Base-by-base conservation (phyloP, 2,888 invertebrate genomes). In the Volucella zonaria region DNA sequence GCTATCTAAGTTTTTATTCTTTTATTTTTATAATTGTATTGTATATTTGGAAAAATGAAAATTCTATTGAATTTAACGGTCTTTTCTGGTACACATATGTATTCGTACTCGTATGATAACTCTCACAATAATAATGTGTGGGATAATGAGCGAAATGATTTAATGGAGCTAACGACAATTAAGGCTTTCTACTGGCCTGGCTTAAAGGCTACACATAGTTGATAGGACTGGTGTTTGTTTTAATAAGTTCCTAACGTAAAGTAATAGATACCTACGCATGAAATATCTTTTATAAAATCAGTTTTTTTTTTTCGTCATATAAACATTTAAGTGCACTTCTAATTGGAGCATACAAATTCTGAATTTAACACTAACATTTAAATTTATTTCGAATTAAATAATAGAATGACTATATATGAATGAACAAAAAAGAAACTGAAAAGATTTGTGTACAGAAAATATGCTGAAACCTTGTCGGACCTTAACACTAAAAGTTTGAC, bases 261-360 rank as follows among this genome's bases (percentile, higher is more conserved):
- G 9, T 23, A 14, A 10, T 12, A 45, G n/a, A n/a, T n/a, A n/a
- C 31, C 12, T 61, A 4, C 11, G 14, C 45, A 45, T 8, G 8
- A 42, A 59, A 1, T 18, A 43, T 11, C 43, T 43, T 31, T n/a
- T n/a, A 8, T 47, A 8, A 14, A 40, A 52, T 67, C 3, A 11
- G 23, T n/a, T 66, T 23, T 66, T 23, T 40, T 58, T 1, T 40
- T 45, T 40, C 12, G 12, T 31, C 6, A 70, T 42, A 70, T 11
- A 49, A 64, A 59, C 58, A 59, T 56, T 58, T 70, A 70, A 70
- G 70, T 70, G 70, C 70, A 70, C 70, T 70, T 70, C 59, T 15
- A 59, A 14, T 59, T 68, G 38, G n/a, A 52, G 18, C 10, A 43
- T 43, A 14, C 49, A 31, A 15, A 56, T 54, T 45, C 47, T 38